Percentiles rank a stretch among this genome's conserved stretches.
Evolutionary conservation across 2,888 invertebrate genomes (phyloP).

Genomic region (Aleiodes testaceus): DNA sequence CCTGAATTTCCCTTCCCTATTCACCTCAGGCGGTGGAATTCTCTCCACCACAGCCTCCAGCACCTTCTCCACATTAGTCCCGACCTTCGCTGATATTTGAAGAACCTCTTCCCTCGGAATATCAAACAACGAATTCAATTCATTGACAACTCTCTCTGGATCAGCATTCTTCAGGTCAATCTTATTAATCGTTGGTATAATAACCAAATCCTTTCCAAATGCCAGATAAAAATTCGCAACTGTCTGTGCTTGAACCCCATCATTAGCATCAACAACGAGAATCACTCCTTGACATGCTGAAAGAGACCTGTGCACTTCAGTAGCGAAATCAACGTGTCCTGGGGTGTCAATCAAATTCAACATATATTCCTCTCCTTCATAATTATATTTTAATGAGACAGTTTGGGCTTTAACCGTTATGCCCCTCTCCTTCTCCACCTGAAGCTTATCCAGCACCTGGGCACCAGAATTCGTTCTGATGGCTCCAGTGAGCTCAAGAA

Average conservation of each 20-base stretch:
- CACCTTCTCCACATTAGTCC: slow-evolving; percentile 86
- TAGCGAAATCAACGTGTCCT: slow-evolving; percentile 98
- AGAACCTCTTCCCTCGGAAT: slow-evolving; percentile 83
- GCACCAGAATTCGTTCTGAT: slow-evolving; percentile 80
- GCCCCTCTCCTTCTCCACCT: slow-evolving; percentile 95
- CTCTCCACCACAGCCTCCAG: slow-evolving; percentile 84
- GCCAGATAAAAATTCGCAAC: slow-evolving; percentile 97
- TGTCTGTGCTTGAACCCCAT: slow-evolving; percentile 97
- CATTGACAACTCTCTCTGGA: slow-evolving; percentile 86
- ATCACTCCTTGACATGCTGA: slow-evolving; percentile 96
- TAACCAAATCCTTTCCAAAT: slow-evolving; percentile 83
- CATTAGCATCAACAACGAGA: slow-evolving; percentile 95
- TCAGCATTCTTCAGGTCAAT: slow-evolving; percentile 94
- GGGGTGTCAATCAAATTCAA: slow-evolving; percentile 98
- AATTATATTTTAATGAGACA: slow-evolving; percentile 87
- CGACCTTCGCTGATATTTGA: slow-evolving; percentile 92
- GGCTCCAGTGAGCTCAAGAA: slow-evolving; percentile 93
- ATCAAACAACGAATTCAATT: slow-evolving; percentile 87
- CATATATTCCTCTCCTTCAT: slow-evolving; percentile 81
- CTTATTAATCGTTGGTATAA: slow-evolving; percentile 97
- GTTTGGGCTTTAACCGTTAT: slow-evolving; percentile 99
- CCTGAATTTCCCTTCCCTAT: slow-evolving; percentile 79
- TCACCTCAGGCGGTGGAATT: slow-evolving; percentile 83
- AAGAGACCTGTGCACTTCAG: slow-evolving; percentile 94
- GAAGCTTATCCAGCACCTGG: slow-evolving; percentile 85